These are phyloP conservation scores for Mustela lutreola DNA, from an alignment of 2,113 vertebrate species.

Conservation along the genomic window DNA sequence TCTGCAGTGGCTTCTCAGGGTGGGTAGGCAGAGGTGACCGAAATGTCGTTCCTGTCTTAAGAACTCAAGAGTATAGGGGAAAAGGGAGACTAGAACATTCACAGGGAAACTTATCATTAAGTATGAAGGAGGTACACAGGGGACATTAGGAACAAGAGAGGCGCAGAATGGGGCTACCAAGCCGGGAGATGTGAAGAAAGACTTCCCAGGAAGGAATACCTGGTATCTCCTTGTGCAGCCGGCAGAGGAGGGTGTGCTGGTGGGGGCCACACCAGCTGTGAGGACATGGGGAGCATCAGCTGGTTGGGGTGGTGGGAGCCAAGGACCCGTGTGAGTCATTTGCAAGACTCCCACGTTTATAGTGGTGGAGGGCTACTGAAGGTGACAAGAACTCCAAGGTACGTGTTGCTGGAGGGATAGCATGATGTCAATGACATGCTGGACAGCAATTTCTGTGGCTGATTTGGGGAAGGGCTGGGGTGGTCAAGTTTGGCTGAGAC, in stretches of 20 bases:
- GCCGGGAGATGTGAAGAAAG: not conserved
- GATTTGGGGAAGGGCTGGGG: not conserved
- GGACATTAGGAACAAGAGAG: not conserved
- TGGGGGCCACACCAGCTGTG: not conserved
- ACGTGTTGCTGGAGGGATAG: not conserved
- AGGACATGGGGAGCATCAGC: too few relatives aligned
- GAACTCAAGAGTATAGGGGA: not conserved
- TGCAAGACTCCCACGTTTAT: not conserved
- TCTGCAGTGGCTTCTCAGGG: not conserved
- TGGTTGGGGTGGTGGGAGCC: not conserved
- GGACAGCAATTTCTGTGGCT: too few relatives aligned
- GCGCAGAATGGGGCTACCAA: not conserved
- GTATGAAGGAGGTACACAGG: not conserved
- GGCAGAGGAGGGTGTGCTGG: not conserved
- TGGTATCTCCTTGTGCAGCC: not conserved
- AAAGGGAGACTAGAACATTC: too few relatives aligned
- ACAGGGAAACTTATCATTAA: not conserved
- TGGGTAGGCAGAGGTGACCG: not conserved
- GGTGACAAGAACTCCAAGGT: not conserved
- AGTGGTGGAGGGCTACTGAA: not conserved
- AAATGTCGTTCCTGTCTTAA: not conserved
- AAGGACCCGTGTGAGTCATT: not conserved
- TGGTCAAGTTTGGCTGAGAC: not conserved
- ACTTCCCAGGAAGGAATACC: not conserved
- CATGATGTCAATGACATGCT: fast-evolving